These are phyloP conservation scores for Pollenia labialis DNA, from an alignment of 2,888 invertebrate species.

Conservation along the genomic window DNA sequence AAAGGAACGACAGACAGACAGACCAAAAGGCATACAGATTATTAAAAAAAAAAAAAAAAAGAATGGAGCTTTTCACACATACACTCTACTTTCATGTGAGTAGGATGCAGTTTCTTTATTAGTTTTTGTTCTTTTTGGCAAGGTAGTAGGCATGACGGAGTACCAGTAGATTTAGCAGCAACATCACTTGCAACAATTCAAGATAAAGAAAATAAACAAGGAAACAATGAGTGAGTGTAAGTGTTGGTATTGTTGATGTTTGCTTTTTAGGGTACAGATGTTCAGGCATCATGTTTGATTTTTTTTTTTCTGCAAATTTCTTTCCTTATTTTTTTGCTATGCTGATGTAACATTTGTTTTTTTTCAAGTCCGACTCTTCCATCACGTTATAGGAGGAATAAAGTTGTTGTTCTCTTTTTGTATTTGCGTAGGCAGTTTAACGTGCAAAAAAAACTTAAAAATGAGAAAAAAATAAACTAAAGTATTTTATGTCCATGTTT, in stretches of 20 bases:
- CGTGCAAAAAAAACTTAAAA: not conserved
- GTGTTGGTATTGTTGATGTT: constrained; percentile 47
- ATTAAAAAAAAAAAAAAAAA: not conserved
- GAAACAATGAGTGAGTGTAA: constrained; percentile 48
- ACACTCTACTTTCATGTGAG: constrained; percentile 41
- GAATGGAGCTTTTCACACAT: constrained; percentile 11
- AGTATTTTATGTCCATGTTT: constrained; percentile 40
- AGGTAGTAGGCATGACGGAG: constrained; percentile 58
- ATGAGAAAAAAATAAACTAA: not conserved
- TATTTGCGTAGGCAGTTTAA: constrained; percentile 60
- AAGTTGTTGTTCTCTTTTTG: not conserved
- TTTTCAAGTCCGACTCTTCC: constrained; percentile 23
- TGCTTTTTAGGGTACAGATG: constrained; percentile 42
- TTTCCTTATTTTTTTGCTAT: constrained; percentile 7
- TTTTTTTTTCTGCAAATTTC: not conserved
- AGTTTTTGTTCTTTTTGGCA: constrained; percentile 37
- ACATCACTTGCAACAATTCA: constrained; percentile 49
- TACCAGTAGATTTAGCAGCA: constrained; percentile 39
- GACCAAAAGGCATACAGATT: constrained; percentile 7
- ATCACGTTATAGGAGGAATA: constrained; percentile 21
- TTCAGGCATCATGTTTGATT: constrained; percentile 49
- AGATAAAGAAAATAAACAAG: constrained; percentile 48
- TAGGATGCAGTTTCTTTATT: constrained; percentile 48
- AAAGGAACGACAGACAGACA: not conserved
- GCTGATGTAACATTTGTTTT: not conserved